Evolutionary conservation across 2,888 invertebrate genomes (phyloP), one percentile per base, ranked within the genome.

Genomic region (Mimachlamys varia): DNA sequence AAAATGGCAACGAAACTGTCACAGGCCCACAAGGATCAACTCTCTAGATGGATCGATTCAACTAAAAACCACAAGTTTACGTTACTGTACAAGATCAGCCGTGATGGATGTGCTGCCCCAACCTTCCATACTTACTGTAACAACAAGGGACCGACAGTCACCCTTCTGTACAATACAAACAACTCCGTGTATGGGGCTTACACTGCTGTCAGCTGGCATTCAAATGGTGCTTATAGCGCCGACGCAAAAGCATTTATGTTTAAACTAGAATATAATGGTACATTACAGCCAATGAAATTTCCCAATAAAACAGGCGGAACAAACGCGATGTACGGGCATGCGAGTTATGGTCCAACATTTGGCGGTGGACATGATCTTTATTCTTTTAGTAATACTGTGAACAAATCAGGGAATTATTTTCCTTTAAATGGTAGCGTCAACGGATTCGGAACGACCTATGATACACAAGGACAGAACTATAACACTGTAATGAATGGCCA

Each of bases 61-160:
- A 89, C 91, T 17, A 91, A 92, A 88, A 44, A 44, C 19, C 44
- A 88, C 44, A 53, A 87, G 22, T 93, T 93, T 62, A 76, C 88
- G 0, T 90, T 94, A 88, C 62, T 94, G 38, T 94, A 93, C 90
- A 92, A 91, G 50, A 92, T 92, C 58, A 91, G 92, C 10, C 76
- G 91, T 38, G 93, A 94, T 58, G 94, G 94, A 0, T 92, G 93
- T 88, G 62, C 76, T 13, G 90, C 93, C 22, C 37, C 89, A 33
- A 90, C 91, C 15, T 94, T 94, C 89, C 94, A 94, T 55, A 88
- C 92, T 87, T 90, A 90, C 55, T 94, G 94, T 89, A 91, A 94
- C 92, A 92, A 93, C 87, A 90, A 94, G 90, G 94, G 94, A 0
- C 92, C 94, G 0, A 94, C 93, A 7, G 92, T 94, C 0, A 92